Base-by-base conservation (phyloP, 2,113 vertebrate genomes). In the Corvus cornix region DNA sequence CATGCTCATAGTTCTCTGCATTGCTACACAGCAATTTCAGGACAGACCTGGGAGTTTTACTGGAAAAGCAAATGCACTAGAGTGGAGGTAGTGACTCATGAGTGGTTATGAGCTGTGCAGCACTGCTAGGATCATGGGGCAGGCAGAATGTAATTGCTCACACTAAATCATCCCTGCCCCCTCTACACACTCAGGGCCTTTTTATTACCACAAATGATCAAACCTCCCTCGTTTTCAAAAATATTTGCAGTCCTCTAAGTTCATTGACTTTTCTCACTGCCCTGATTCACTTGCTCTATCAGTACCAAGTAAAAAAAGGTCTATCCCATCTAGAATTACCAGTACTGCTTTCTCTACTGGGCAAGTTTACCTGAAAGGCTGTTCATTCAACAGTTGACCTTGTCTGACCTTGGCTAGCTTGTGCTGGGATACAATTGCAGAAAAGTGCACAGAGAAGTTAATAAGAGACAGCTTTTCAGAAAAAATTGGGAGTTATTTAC, bases 131-230 rank as follows among this genome's bases (percentile, higher is more conserved):
- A 76, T 86, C 67, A 55, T 0, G 5, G 85, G 72, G 39, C 43
- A 90, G 72, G 82, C 90, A 89, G 75, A 90, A 81, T 41, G 24
- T 56, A 78, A 90, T 83, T 91, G 67, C 52, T 91, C 60, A n/a
- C n/a, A 48, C 77, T 77, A 94, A 85, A 83, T 69, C 78, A 91
- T 55, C 64, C 35, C n/a, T 68, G 46, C 12, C n/a, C 41, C 48
- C 26, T 86, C n/a, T 67, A 55, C 16, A 74, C 31, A 55, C 7
- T 10, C 16, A 30, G 26, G n/a, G 30, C 27, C 60, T 77, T 90
- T 87, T 89, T 92, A 60, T 37, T 82, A 46, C 26, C 27, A 58
- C 17, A 52, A 17, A 17, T 49, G n/a, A 48, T 41, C 52, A 41
- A 86, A 66, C 6, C 16, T 48, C 43, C 4, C 52, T 86, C 64